phyloP scores from a whole-genome alignment of 2,888 invertebrate species.

The Mythimna impura region DNA sequence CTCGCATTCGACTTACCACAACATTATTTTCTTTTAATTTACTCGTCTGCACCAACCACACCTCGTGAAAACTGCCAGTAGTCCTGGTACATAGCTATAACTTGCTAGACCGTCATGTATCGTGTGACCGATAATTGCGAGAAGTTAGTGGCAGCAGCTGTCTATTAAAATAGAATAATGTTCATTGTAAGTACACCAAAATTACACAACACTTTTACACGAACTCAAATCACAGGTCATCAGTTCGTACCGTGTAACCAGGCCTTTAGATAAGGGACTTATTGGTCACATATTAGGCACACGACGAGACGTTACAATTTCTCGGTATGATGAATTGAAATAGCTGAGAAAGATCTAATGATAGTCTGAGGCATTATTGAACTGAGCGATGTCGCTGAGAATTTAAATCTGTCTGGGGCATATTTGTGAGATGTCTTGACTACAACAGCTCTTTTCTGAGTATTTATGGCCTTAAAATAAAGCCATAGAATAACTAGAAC shows the following conservation, averaged over 20 bases:
- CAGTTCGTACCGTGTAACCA: not conserved
- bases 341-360: constrained; percentile 40
- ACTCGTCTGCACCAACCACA: not conserved
- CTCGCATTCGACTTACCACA: not conserved
- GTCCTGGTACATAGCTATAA: not conserved
- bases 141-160: not conserved
- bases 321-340: constrained; percentile 55
- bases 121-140: not conserved
- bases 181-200: too few species aligned
- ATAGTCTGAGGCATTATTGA: constrained; percentile 38
- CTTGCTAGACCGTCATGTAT: not conserved
- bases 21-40: not conserved
- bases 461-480: not conserved
- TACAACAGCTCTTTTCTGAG: constrained; percentile 4
- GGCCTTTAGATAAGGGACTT: constrained; percentile 4
- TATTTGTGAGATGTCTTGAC: constrained; percentile 5
- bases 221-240: not conserved
- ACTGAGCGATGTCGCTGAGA: constrained; percentile 20
- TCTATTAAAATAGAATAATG: too few species aligned
- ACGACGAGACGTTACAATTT: constrained; percentile 57
- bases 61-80: not conserved
- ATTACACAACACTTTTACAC: too few species aligned
- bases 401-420: constrained; percentile 9
- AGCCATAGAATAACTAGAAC: not conserved
- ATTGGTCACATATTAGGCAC: constrained; percentile 52